Evolutionary conservation across 2,888 invertebrate genomes (phyloP).

Genomic region (Epinotia brunnichana): DNA sequence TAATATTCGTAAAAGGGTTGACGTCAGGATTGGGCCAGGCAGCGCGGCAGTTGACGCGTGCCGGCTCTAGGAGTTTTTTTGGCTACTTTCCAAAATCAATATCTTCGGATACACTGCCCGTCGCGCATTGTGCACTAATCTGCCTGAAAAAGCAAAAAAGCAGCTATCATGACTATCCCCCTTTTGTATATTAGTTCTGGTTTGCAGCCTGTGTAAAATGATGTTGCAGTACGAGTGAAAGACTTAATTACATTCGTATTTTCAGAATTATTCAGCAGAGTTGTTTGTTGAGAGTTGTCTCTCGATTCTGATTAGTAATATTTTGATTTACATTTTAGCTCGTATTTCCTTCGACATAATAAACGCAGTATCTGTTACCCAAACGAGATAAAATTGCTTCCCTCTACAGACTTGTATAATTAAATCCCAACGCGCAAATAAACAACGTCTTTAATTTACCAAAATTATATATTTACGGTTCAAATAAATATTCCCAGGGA

Average conservation of each 20-base stretch:
- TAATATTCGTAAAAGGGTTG: constrained; percentile 84
- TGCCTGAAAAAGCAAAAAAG: constrained; percentile 64
- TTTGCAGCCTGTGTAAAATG: constrained; percentile 6
- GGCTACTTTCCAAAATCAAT: constrained; percentile 83
- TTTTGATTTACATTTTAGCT: constrained; percentile 41
- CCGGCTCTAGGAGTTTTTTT: constrained; percentile 80
- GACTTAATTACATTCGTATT: neutral
- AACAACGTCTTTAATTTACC: constrained; percentile 44
- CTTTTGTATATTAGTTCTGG: constrained; percentile 1
- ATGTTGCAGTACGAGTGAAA: constrained; percentile 31
- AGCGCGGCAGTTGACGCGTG: constrained; percentile 82
- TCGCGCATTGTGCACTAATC: constrained; percentile 81
- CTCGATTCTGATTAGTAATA: constrained; percentile 43
- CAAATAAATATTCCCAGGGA: constrained; percentile 24
- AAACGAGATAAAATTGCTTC: constrained; percentile 45
- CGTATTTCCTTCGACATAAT: constrained; percentile 41
- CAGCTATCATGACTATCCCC: constrained; percentile 53
- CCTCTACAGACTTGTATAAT: constrained; percentile 41
- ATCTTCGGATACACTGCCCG: constrained; percentile 79
- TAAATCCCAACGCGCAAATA: constrained; percentile 43
- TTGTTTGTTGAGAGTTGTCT: no score
- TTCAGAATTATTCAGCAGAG: constrained; percentile 34
- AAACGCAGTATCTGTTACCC: constrained; percentile 42
- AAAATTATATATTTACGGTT: constrained; percentile 37
- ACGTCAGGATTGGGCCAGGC: constrained; percentile 71